Evolutionary conservation across 2,113 vertebrate species (phyloP).

Genomic region (Equus przewalskii): DNA sequence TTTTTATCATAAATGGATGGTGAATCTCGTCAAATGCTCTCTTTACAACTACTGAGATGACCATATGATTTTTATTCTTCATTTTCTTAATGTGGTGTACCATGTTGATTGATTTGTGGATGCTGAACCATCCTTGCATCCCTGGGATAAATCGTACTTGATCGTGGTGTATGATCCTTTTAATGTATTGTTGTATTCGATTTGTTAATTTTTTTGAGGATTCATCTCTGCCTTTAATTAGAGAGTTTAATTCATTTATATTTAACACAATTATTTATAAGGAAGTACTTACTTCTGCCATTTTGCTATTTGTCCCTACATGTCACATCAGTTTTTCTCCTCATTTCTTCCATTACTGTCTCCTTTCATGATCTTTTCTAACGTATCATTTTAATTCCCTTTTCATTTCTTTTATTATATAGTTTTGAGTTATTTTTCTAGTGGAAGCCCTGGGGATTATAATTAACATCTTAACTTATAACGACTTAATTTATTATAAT

Average conservation of each 20-base stretch:
- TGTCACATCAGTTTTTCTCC: not conserved
- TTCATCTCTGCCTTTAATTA: not conserved
- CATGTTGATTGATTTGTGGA: too few species aligned
- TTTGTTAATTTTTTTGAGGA: too few species aligned
- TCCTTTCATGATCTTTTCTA: not conserved
- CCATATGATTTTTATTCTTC: too few species aligned
- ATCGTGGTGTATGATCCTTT: too few species aligned
- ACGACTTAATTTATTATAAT: not conserved
- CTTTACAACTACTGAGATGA: too few species aligned
- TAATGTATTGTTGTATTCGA: too few species aligned
- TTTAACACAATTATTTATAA: not conserved
- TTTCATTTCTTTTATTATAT: not conserved
- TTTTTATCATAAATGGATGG: too few species aligned
- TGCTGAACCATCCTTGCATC: too few species aligned
- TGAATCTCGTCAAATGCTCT: too few species aligned
- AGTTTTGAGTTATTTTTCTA: not conserved
- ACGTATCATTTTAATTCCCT: not conserved
- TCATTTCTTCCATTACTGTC: not conserved
- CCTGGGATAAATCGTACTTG: too few species aligned
- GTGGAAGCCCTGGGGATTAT: not conserved
- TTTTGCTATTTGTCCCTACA: not conserved
- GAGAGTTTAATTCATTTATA: not conserved
- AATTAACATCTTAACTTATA: constrained; percentile 6
- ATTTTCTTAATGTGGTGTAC: too few species aligned
- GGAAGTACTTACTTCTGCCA: not conserved